A percentile compares a stretch with the other conserved stretches of the same genome.
phyloP scores from a whole-genome alignment of 1,140 invertebrate species.

The Rhizoglyphus robini region DNA sequence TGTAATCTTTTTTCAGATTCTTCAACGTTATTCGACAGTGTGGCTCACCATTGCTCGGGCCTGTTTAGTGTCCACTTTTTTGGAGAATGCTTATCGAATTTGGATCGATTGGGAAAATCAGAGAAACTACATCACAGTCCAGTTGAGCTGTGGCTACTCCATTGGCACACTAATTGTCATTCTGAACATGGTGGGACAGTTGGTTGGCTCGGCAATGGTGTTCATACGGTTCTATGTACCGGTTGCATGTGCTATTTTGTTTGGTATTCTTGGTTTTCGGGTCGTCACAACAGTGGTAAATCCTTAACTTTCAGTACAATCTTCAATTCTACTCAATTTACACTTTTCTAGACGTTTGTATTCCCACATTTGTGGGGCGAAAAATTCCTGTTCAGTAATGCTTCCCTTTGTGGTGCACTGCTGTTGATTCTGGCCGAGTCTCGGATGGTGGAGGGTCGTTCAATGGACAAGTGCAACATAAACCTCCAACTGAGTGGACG shows the following conservation, averaged over 20 bases:
- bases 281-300: too few species aligned
- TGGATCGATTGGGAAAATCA: constrained; percentile 98
- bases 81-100: constrained; percentile 98
- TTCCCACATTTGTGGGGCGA: constrained; percentile 97
- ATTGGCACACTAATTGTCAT: constrained; percentile 81
- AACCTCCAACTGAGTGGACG: constrained; percentile 90
- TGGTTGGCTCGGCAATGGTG: constrained; percentile 90
- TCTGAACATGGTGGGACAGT: constrained; percentile 84
- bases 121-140: constrained; percentile 91
- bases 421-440: constrained; percentile 87
- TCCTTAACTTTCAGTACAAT: background rate
- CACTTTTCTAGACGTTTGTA: constrained; percentile 79
- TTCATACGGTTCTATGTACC: constrained; percentile 79
- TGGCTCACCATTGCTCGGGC: constrained; percentile 86
- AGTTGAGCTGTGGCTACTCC: constrained; percentile 89
- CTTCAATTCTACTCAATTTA: constrained; percentile 18
- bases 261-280: too few species aligned
- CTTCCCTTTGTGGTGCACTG: constrained; percentile 88
- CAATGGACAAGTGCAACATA: constrained; percentile 92
- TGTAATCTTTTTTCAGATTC: constrained; percentile 55
- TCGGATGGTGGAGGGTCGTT: constrained; percentile 72
- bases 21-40: constrained; percentile 78
- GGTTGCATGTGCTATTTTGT: constrained; percentile 82
- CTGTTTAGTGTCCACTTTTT: constrained; percentile 96
- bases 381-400: constrained; percentile 81